Conservation (phyloP, 2,888 invertebrate species). For the Galerucella calmariensis region DNA sequence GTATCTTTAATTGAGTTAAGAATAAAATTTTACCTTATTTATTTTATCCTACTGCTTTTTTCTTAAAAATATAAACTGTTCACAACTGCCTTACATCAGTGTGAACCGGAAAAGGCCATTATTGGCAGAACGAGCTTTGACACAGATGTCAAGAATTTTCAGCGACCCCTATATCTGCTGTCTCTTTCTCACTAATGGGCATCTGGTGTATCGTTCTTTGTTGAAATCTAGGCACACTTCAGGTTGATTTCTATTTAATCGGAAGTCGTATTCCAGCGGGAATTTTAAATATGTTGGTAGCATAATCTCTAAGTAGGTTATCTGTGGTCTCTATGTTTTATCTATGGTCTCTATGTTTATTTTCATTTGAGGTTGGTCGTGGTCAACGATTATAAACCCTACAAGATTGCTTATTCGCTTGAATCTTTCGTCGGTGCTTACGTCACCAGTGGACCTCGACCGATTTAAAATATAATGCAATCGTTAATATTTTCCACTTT, state of each 20-base stretch:
- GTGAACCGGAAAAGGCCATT: conserved; percentile 67
- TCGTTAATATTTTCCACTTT: no score
- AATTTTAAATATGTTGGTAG: not conserved
- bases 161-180: not conserved
- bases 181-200: not conserved
- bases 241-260: not conserved
- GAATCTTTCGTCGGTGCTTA: no score
- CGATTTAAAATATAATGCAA: no score
- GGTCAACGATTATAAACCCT: no score
- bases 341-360: no score
- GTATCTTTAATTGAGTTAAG: not conserved
- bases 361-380: no score
- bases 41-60: conserved; percentile 19
- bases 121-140: conserved; percentile 29
- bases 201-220: not conserved
- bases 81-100: conserved; percentile 57
- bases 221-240: not conserved
- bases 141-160: conserved; percentile 9
- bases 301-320: no score
- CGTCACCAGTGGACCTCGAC: no score
- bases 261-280: not conserved
- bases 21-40: conserved; percentile 30
- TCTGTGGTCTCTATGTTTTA: no score
- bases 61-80: conserved; percentile 51
- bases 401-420: no score